Base-by-base conservation (phyloP, 2,888 invertebrate genomes). In the Margaritifera margaritifera region DNA sequence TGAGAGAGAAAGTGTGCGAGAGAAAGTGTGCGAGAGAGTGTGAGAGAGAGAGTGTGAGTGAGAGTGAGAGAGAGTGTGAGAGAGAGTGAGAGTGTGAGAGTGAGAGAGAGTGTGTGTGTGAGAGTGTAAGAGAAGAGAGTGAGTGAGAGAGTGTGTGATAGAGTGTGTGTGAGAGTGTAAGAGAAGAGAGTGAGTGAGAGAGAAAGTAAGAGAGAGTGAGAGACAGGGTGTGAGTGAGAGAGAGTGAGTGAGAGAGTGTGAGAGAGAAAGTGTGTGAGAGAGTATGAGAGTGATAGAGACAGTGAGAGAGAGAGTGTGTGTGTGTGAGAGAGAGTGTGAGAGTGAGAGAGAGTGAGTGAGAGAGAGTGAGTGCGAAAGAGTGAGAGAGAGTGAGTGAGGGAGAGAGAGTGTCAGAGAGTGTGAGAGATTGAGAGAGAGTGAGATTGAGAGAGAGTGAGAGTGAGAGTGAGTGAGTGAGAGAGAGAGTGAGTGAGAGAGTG, bases 201-300 rank as follows among this genome's bases (percentile, higher is more conserved):
- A 27, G 52, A 60, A 55, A 51, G 64, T 51, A 22, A 62, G 59
- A 15, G 18, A 62, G 61, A 42, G 71, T 19, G 50, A 51, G n/a
- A 50, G 60, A 51, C 25, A 66, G 51, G 31, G 66, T 51, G 66
- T n/a, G 66, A 64, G 66, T 42, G 66, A 51, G 66, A 42, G 66
- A 63, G 66, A 66, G 66, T 20, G 66, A 66, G 66, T 64, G 66
- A 64, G 66, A 51, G 66, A 63, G 66, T n/a, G 66, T 42, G 62
- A 63, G 61, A 64, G 66, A 51, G 66, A 51, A n/a, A n/a, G n/a
- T n/a, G n/a, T n/a, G n/a, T n/a, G n/a, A n/a, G n/a, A n/a, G n/a
- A n/a, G n/a, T n/a, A n/a, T n/a, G n/a, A n/a, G n/a, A n/a, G n/a
- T n/a, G n/a, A n/a, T n/a, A n/a, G n/a, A n/a, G n/a, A n/a, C 56